These are phyloP conservation scores for Acronicta psi DNA, from an alignment of 2,888 invertebrate genomes.

Conservation along the genomic window DNA sequence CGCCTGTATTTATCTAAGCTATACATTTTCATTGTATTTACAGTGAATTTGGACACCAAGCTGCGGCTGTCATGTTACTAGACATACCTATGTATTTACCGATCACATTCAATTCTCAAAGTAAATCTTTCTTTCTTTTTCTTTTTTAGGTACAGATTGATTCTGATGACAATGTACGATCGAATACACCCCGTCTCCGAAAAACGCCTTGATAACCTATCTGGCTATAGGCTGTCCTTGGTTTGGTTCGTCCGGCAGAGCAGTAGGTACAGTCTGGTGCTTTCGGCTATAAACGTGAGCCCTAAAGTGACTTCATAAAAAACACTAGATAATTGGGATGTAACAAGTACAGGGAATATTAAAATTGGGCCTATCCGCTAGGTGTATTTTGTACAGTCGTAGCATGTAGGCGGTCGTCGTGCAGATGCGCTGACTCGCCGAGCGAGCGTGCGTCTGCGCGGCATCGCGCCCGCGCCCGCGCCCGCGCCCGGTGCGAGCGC, in stretches of 20 bases:
- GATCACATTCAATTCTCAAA: conserved; percentile 18
- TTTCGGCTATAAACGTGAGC: no score
- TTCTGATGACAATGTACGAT: conserved; percentile 5
- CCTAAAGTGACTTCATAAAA: no score
- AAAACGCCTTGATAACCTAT: not conserved
- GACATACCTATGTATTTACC: not conserved
- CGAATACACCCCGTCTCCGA: not conserved
- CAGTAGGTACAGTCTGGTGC: no score
- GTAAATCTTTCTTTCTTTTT: no score
- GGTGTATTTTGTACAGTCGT: no score
- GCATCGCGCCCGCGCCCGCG: no score
- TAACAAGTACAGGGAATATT: not conserved
- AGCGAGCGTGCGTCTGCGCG: not conserved
- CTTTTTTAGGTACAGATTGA: conserved; percentile 9
- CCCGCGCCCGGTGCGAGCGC: conserved; percentile 21
- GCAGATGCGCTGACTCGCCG: conserved; percentile 14
- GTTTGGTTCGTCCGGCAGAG: no score
- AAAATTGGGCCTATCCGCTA: not conserved
- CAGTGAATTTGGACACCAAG: not conserved
- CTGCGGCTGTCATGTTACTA: conserved; percentile 5
- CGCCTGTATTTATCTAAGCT: not conserved
- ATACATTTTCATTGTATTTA: not conserved
- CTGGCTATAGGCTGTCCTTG: no score
- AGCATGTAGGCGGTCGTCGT: conserved; percentile 4
- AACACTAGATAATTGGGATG: no score